Evolutionary conservation across 2,113 vertebrate genomes (phyloP).

Genomic region (Sorex fumeus): DNA sequence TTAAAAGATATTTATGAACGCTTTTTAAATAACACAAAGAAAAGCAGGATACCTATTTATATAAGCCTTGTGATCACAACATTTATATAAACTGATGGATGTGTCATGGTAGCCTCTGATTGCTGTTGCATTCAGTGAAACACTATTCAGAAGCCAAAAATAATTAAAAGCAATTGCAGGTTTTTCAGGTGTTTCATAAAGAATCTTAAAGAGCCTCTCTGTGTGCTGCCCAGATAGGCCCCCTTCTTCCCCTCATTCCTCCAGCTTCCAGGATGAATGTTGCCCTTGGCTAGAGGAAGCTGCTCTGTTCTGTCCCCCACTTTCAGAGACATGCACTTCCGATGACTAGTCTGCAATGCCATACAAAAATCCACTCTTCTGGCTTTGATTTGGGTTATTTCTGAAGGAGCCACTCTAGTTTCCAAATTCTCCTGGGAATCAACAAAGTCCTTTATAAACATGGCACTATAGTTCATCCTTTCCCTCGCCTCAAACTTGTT

Average conservation of each 20-base stretch:
- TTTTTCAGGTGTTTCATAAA: neutral
- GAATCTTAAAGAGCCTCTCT: neutral
- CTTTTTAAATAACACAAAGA: neutral
- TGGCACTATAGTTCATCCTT: neutral
- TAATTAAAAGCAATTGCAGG: neutral
- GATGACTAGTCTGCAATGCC: neutral
- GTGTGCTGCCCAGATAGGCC: neutral
- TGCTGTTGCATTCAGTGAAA: neutral
- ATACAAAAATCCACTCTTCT: neutral
- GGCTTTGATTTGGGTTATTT: neutral
- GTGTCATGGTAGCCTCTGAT: neutral
- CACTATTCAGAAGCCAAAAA: neutral
- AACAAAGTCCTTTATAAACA: neutral
- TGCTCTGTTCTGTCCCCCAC: fast-evolving
- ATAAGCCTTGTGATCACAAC: neutral
- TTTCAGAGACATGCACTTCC: neutral
- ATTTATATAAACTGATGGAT: neutral
- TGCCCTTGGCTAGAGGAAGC: neutral
- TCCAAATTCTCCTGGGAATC: neutral
- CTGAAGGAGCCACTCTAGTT: neutral
- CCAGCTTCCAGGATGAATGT: neutral
- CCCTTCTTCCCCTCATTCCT: neutral
- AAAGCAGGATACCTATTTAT: neutral
- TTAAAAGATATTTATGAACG: neutral
- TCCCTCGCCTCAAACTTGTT: neutral